Evolutionary conservation across 2,888 invertebrate species (phyloP).

Genomic region (Brassicogethes aeneus): DNA sequence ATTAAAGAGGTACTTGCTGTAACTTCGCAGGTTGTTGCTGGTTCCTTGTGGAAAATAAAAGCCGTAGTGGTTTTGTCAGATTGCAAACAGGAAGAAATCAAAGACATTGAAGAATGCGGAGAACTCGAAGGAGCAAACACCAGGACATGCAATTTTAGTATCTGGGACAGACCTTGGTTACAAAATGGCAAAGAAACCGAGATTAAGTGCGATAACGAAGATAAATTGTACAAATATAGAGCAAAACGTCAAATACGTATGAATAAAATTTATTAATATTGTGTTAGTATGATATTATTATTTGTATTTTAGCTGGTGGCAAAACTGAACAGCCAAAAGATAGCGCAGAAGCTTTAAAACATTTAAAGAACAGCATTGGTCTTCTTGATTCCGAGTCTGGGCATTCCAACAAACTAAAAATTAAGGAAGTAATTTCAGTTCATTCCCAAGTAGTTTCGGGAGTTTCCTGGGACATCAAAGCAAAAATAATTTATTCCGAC

Average conservation of each 20-base stretch:
- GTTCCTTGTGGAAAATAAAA: conserved; percentile 48
- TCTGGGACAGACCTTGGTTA: conserved; percentile 54
- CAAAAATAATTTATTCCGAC: conserved; percentile 48
- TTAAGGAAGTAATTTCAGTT: conserved; percentile 42
- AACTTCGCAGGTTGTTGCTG: conserved; percentile 46
- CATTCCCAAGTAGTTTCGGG: conserved; percentile 48
- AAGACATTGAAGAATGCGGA: conserved; percentile 22
- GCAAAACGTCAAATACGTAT: conserved; percentile 1
- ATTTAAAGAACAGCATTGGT: not conserved
- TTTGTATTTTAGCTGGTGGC: not conserved
- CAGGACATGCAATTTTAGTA: conserved; percentile 31
- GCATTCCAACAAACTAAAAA: not conserved
- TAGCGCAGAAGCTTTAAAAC: not conserved
- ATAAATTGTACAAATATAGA: not conserved
- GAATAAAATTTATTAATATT: not conserved
- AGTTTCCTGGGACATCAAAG: conserved; percentile 47
- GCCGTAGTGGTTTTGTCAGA: conserved; percentile 49
- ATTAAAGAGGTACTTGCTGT: conserved; percentile 42
- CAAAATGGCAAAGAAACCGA: conserved; percentile 34
- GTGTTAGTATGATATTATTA: not conserved
- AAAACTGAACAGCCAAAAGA: not conserved
- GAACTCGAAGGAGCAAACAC: conserved; percentile 26
- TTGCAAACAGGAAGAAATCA: conserved; percentile 37
- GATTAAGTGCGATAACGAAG: conserved; percentile 33
- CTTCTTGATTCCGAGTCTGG: not conserved